Base-by-base conservation (phyloP, 2,888 invertebrate species). In the Gryllus longicercus region DNA sequence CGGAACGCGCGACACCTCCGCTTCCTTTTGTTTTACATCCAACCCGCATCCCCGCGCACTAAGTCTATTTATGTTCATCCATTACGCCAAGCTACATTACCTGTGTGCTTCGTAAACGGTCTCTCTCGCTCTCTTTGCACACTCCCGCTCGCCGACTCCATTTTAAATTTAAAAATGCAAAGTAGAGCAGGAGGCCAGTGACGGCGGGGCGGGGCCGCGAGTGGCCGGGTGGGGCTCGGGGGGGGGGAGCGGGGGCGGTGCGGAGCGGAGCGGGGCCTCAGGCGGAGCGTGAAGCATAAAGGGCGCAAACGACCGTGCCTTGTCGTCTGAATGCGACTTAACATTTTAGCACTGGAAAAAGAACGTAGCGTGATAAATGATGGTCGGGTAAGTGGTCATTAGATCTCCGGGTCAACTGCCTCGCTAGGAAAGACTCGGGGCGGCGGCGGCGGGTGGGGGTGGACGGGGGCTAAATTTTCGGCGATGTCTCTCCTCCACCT, bases 141-240 rank as follows among this genome's bases (percentile, higher is more conserved):
- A 63, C 63, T 14, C 63, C n/a, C 63, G 14, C 16, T 8, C 4
- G 63, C 16, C n/a, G n/a, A 63, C 63, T 63, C 63, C 63, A 63
- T 63, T 63, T 63, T 63, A 63, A 63, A 63, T 63, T 63, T 63
- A 63, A 63, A 63, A 63, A 63, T 63, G 63, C 63, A 63, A 63
- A 63, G 63, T 63, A 63, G 63, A 63, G 63, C 63, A 38, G 63
- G n/a, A 63, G 63, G 63, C 63, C n/a, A n/a, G 16, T 14, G 16
- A n/a, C 16, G 63, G n/a, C 4, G 16, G n/a, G 63, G 18, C 63
- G 63, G 63, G 63, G 16, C 4, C 5, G 63, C 51, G 51, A 51
- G 63, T 2, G 63, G 5, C 12, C 4, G 63, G 63, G 63, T 4
- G 8, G 63, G 63, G n/a, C 14, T 0, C n/a, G 3, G 0, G 1